These are phyloP conservation scores for Peromyscus eremicus DNA, from an alignment of 2,797 vertebrate genomes.

Conservation along the genomic window DNA sequence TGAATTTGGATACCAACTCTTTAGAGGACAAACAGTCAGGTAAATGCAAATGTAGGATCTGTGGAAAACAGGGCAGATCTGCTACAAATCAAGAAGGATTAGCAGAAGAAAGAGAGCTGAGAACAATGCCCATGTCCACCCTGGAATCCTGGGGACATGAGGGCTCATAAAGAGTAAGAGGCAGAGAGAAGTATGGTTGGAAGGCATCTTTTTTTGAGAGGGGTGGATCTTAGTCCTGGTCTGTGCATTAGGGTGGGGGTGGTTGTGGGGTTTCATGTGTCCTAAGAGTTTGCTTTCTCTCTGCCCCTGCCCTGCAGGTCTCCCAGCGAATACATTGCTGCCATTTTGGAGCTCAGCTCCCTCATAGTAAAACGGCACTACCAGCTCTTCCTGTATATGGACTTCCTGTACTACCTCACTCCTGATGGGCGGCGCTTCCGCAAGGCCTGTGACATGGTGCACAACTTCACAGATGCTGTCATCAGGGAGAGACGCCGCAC, in stretches of 20 bases:
- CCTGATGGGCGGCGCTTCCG: slow-evolving; percentile 88
- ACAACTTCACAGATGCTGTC: slow-evolving; percentile 89
- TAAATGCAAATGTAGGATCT: background rate
- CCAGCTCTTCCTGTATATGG: slow-evolving; percentile 87
- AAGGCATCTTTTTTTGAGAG: no score
- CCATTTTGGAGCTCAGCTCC: slow-evolving; percentile 92
- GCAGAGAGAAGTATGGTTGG: background rate
- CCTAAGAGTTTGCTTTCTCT: background rate
- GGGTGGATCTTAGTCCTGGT: background rate
- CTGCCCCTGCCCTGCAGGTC: slow-evolving; percentile 80
- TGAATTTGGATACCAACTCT: background rate
- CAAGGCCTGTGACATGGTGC: slow-evolving; percentile 89
- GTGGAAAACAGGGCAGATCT: background rate
- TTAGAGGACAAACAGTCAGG: background rate
- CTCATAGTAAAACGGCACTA: slow-evolving; percentile 88
- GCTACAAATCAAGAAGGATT: background rate
- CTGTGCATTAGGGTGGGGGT: background rate
- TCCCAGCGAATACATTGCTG: slow-evolving; percentile 90
- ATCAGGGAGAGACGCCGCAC: slow-evolving; percentile 87
- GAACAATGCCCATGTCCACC: background rate
- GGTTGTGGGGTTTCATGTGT: background rate
- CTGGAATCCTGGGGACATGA: background rate
- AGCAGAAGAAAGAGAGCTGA: background rate
- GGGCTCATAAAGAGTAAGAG: background rate
- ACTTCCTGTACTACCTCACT: slow-evolving; percentile 79